Evolutionary conservation across 2,888 invertebrate species (phyloP).

Genomic region (Abscondita cerata): DNA sequence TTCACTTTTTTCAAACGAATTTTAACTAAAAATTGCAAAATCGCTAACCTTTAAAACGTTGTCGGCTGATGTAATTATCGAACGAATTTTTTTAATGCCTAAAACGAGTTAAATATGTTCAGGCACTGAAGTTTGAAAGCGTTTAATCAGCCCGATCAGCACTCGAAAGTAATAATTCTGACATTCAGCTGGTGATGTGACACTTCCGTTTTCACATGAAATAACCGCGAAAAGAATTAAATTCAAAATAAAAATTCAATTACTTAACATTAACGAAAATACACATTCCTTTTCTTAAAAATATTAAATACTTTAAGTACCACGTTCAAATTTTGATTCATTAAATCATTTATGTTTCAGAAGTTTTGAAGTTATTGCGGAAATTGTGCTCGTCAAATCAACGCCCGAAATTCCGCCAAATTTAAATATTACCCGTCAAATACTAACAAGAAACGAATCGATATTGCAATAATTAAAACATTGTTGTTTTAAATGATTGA

Average conservation of each 20-base stretch:
- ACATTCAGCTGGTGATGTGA: slow-evolving; percentile 50
- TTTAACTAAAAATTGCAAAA: not conserved
- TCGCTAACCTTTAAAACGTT: not conserved
- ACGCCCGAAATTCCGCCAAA: no score
- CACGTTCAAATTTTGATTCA: no score
- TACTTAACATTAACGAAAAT: not conserved
- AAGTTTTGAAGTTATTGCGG: no score
- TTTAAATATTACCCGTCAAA: no score
- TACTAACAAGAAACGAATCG: no score
- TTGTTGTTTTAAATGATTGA: no score
- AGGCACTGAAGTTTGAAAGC: not conserved
- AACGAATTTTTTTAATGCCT: not conserved
- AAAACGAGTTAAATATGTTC: not conserved
- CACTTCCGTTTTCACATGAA: slow-evolving; percentile 41
- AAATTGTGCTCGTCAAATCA: no score
- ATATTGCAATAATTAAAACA: no score
- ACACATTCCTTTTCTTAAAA: no score
- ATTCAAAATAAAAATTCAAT: not conserved
- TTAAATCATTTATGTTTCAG: no score
- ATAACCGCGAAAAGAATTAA: slow-evolving; percentile 4
- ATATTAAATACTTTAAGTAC: no score
- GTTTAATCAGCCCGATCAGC: slow-evolving; percentile 13
- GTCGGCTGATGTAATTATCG: not conserved
- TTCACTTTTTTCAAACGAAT: not conserved
- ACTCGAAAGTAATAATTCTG: slow-evolving; percentile 38